Evolutionary conservation across 1,140 invertebrate species (phyloP).

Genomic region (Leptinotarsa defecta): DNA sequence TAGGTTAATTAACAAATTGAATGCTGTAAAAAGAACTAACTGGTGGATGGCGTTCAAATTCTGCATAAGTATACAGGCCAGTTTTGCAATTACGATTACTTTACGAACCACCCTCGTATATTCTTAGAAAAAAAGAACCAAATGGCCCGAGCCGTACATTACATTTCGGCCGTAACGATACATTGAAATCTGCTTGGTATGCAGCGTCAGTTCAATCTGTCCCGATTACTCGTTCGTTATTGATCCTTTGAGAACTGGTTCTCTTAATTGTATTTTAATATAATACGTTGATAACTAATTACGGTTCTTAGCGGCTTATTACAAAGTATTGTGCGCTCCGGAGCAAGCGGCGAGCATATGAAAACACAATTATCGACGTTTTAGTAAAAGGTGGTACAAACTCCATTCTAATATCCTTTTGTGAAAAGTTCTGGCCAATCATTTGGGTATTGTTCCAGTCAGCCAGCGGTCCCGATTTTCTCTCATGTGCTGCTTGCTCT

Average conservation of each 20-base stretch:
- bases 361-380: conserved; percentile 3
- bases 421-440: conserved; percentile 5
- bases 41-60: too few relatives aligned
- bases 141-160: too few relatives aligned
- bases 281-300: conserved; percentile 7
- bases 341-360: neutral
- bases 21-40: too few relatives aligned
- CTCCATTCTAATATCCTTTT: conserved; percentile 2
- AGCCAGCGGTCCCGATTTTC: conserved; percentile 1
- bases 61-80: too few relatives aligned
- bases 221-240: neutral
- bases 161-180: too few relatives aligned
- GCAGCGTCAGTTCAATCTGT: neutral
- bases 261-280: conserved; percentile 4
- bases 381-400: conserved; percentile 8
- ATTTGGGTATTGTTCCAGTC: neutral
- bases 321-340: conserved; percentile 2
- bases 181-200: neutral
- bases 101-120: too few relatives aligned
- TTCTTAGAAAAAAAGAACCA: too few relatives aligned
- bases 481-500: neutral
- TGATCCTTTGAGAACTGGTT: conserved; percentile 6
- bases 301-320: neutral
- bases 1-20: too few relatives aligned
- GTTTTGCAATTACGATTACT: too few relatives aligned